phyloP scores from a whole-genome alignment of 2,113 vertebrate species.

The Petrocephalus microphthalmus region DNA sequence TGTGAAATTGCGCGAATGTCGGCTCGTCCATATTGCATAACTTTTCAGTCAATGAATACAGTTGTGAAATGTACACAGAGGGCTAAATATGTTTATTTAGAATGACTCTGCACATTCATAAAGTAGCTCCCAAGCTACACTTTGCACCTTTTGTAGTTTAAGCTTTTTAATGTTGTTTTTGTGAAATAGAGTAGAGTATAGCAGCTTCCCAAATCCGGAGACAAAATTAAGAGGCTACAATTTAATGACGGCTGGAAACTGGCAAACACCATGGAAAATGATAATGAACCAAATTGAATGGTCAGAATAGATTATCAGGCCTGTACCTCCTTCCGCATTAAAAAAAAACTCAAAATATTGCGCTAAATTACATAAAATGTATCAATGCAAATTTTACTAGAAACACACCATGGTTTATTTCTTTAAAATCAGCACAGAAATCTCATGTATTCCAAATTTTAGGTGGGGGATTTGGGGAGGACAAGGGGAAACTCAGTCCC shows the following conservation, averaged over 20 bases:
- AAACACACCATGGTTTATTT: constrained; percentile 16
- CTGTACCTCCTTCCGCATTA: neutral
- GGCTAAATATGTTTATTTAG: neutral
- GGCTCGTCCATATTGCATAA: neutral
- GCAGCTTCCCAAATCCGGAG: neutral
- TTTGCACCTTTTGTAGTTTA: neutral
- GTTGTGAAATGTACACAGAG: neutral
- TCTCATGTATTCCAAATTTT: constrained; percentile 1
- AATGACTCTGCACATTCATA: constrained; percentile 3
- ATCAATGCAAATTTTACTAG: neutral
- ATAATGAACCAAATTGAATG: neutral
- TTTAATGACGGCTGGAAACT: neutral
- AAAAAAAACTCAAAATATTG: neutral
- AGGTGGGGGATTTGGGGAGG: neutral
- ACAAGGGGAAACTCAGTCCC: constrained; percentile 31
- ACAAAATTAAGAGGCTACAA: neutral
- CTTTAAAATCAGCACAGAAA: constrained; percentile 15
- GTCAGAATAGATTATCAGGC: neutral
- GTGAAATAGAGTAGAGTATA: neutral
- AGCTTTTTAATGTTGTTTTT: neutral
- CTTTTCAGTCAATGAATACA: neutral
- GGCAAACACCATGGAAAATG: neutral
- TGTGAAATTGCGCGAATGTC: neutral
- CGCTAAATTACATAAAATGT: neutral
- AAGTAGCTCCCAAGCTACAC: neutral